phyloP scores from a whole-genome alignment of 2,113 vertebrate species.

The Ivindomyrus marchei region DNA sequence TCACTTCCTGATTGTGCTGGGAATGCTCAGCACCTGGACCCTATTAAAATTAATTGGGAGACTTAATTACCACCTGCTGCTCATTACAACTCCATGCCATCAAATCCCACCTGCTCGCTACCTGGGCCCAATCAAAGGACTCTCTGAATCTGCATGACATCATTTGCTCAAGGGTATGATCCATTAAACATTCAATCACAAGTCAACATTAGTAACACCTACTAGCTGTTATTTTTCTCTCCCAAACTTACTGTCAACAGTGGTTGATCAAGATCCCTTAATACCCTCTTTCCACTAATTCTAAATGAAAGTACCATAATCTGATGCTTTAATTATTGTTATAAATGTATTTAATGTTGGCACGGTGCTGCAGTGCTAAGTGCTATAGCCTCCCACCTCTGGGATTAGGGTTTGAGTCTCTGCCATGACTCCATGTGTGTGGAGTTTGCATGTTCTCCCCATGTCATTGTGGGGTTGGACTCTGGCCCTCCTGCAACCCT shows the following conservation, averaged over 20 bases:
- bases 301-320: not conserved
- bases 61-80: not conserved
- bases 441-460: not conserved
- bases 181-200: not conserved
- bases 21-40: not conserved
- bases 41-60: not conserved
- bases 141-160: not conserved
- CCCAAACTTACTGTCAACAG: not conserved
- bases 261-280: not conserved
- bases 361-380: not conserved
- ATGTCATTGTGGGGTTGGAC: no score
- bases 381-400: not conserved
- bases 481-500: no score
- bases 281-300: not conserved
- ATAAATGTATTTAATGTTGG: not conserved
- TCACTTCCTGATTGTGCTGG: not conserved
- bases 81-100: not conserved
- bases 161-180: not conserved
- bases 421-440: not conserved
- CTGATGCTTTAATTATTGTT: not conserved
- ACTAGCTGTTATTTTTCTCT: not conserved
- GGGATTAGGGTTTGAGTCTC: not conserved
- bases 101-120: not conserved
- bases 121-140: not conserved
- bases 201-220: not conserved